Evolutionary conservation across 1,140 invertebrate genomes (phyloP).

Genomic region (Zaprionus capensis): DNA sequence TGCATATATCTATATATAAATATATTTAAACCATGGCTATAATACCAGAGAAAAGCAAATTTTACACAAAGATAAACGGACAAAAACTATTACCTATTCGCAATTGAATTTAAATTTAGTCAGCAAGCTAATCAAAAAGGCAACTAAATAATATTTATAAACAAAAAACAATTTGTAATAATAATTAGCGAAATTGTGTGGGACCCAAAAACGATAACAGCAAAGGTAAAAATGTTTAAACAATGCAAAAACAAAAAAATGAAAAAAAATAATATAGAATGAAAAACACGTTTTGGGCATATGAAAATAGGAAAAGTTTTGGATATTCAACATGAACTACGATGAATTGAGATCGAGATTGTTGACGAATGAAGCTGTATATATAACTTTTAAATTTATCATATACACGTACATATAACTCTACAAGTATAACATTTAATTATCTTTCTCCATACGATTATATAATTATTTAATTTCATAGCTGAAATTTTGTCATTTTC

Average conservation of each 20-base stretch:
- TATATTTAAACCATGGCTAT: constrained; percentile 62
- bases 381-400: constrained; percentile 79
- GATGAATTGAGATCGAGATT: constrained; percentile 62
- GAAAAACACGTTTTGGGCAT: constrained; percentile 44
- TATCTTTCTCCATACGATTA: constrained; percentile 71
- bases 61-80: constrained; percentile 62
- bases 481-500: constrained; percentile 60
- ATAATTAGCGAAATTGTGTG: constrained; percentile 78
- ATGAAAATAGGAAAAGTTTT: constrained; percentile 23
- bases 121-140: constrained; percentile 78
- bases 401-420: constrained; percentile 43
- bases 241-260: constrained; percentile 20
- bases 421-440: constrained; percentile 64
- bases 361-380: constrained; percentile 79
- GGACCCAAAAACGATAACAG: constrained; percentile 70
- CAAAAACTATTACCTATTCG: constrained; percentile 64
- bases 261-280: not conserved
- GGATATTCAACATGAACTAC: constrained; percentile 22
- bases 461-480: constrained; percentile 57
- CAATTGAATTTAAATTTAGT: constrained; percentile 76
- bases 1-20: constrained; percentile 34
- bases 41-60: constrained; percentile 55
- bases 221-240: constrained; percentile 36
- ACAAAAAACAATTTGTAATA: constrained; percentile 72
- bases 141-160: constrained; percentile 63